Conservation (phyloP, 1,140 invertebrate genomes). For the Penaeus vannamei region DNA sequence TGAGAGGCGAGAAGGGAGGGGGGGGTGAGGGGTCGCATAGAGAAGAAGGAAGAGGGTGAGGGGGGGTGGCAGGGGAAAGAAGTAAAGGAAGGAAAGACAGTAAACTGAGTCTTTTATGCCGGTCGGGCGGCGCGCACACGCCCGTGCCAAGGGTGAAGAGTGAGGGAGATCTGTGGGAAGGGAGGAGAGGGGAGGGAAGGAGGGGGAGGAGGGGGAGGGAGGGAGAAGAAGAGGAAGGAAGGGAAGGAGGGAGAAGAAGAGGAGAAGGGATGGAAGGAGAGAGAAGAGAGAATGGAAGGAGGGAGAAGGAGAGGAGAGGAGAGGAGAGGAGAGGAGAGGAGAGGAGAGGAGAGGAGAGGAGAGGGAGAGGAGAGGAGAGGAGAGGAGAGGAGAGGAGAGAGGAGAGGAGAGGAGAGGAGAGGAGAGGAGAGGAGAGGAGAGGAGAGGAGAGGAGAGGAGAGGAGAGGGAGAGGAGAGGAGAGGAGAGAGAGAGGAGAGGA, state of each 20-base stretch:
- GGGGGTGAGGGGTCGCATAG: background rate
- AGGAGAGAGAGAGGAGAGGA: background rate
- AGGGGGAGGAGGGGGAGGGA: too few relatives aligned
- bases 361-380: background rate
- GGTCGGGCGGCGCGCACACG: too few relatives aligned
- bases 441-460: too few relatives aligned
- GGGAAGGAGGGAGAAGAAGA: too few relatives aligned
- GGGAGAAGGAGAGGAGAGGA: too few relatives aligned
- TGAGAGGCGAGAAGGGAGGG: background rate
- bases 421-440: too few relatives aligned
- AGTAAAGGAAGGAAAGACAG: conserved; percentile 9
- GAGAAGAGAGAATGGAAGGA: background rate
- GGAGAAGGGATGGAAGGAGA: background rate
- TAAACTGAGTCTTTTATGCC: conserved; percentile 22
- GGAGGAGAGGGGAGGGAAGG: too few relatives aligned
- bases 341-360: too few relatives aligned
- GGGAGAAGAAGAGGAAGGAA: too few relatives aligned
- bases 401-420: too few relatives aligned
- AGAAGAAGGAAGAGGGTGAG: background rate
- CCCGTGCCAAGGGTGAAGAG: too few relatives aligned
- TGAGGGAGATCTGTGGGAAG: too few relatives aligned
- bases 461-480: background rate
- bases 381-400: background rate
- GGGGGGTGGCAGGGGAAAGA: background rate
- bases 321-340: background rate